Conservation (phyloP, 1,140 invertebrate species). For the Littorina saxatilis region DNA sequence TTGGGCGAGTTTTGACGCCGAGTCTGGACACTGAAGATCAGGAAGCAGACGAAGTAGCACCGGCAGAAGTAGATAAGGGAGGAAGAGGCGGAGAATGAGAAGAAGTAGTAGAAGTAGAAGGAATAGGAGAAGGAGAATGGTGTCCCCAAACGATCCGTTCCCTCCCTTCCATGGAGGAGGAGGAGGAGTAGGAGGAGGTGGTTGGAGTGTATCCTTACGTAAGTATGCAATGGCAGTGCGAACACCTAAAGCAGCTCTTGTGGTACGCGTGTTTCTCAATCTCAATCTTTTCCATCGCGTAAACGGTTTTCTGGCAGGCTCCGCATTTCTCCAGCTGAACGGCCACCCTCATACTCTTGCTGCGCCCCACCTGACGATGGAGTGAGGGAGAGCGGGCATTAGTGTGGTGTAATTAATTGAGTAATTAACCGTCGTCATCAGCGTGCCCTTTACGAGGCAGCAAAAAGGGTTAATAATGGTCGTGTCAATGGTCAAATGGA, state of each 20-base stretch:
- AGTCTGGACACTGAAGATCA: no score
- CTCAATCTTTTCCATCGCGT: conserved; percentile 88
- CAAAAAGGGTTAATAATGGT: no score
- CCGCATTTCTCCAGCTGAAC: conserved; percentile 82
- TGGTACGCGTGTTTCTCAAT: conserved; percentile 86
- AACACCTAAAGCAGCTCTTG: conserved; percentile 88
- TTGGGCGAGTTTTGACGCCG: no score
- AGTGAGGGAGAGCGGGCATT: background rate
- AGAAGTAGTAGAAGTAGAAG: background rate
- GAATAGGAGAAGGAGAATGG: background rate
- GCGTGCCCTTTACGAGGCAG: no score
- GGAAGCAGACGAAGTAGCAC: background rate
- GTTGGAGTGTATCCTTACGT: conserved; percentile 83
- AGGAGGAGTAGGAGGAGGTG: no score
- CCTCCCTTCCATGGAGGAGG: no score
- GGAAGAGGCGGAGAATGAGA: no score
- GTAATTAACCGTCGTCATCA: no score
- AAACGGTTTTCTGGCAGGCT: conserved; percentile 85
- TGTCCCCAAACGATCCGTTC: background rate
- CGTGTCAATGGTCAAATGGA: no score
- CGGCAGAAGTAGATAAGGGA: background rate
- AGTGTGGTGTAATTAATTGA: no score
- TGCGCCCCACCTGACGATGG: conserved; percentile 45
- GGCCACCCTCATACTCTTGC: conserved; percentile 67
- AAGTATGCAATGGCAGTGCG: conserved; percentile 85